Evolutionary conservation across 2,888 invertebrate genomes (phyloP), one percentile per base, ranked within the genome.

Genomic region (Ormyrus thymus): DNA sequence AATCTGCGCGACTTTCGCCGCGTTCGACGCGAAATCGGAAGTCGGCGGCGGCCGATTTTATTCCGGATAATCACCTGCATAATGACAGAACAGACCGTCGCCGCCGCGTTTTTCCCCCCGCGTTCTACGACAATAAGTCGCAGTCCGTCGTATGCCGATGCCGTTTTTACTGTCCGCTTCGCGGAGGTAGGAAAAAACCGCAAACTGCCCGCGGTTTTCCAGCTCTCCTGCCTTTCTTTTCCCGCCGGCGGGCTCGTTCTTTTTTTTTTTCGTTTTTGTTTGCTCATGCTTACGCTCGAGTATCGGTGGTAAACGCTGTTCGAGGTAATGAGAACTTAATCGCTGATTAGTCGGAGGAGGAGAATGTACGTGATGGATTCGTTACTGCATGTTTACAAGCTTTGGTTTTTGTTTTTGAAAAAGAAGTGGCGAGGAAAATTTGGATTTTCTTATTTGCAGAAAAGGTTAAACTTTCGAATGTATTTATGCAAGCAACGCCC

Each of bases 171-270:
- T 51, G 45, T 8, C 55, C 13, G 46, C 53, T 45, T 43, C 29
- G 13, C 11, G 9, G n/a, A 45, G 43, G 7, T 53, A 50, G 70
- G 66, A 51, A 68, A 73, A 73, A 53, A 66, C 62, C 51, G 11
- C 61, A 78, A 62, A 66, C 13, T 29, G 9, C 15, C 43, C 29
- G 78, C 68, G 55, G 68, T 73, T 73, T 73, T 66, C 48, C 55
- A 61, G 13, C 43, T 71, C 43, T 71, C 43, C 10, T 10, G 48
- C 55, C 66, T 72, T 77, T 71, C 46, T 51, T 77, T 70, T 76
- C 43, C 56, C 65, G 10, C 45, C 7, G 29, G 45, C 11, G 13
- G 7, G 29, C 29, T 29, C 29, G 29, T 1, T 29, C 0, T 29
- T 29, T 29, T 29, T 29, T n/a, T n/a, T n/a, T n/a, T n/a, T n/a